These are phyloP conservation scores for Brachyhypopomus occidentalis DNA, from an alignment of 2,113 vertebrate species.

Conservation along the genomic window DNA sequence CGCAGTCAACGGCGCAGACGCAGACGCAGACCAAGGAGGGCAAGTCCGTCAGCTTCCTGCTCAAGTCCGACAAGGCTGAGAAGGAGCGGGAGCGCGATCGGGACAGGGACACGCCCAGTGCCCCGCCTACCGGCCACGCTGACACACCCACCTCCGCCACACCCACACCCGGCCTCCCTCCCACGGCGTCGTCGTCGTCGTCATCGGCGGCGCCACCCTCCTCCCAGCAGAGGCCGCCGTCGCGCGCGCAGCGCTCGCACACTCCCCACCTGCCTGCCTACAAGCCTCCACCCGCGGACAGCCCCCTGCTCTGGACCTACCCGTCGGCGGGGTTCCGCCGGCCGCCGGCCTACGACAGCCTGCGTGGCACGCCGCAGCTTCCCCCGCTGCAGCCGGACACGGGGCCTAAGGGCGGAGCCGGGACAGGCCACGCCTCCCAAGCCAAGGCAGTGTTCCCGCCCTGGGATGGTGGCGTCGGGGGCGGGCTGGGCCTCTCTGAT, in stretches of 20 bases:
- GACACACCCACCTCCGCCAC: slow-evolving; percentile 69
- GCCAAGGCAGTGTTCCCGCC: slow-evolving; percentile 74
- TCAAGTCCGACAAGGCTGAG: slow-evolving; percentile 75
- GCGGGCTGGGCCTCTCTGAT: slow-evolving; percentile 65
- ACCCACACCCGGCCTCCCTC: slow-evolving; percentile 56
- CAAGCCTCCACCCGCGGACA: slow-evolving; percentile 76
- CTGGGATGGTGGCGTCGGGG: slow-evolving; percentile 69
- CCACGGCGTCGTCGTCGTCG: slow-evolving; percentile 34
- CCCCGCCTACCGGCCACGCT: slow-evolving; percentile 59
- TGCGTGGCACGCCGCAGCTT: slow-evolving; percentile 70
- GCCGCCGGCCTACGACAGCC: slow-evolving; percentile 87
- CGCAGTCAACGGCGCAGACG: slow-evolving; percentile 71
- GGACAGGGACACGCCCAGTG: slow-evolving; percentile 48
- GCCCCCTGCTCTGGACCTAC: slow-evolving; percentile 85
- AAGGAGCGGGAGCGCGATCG: slow-evolving; percentile 70
- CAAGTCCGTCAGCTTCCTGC: slow-evolving; percentile 75
- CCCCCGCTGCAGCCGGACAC: slow-evolving; percentile 69
- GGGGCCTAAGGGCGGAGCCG: slow-evolving; percentile 62
- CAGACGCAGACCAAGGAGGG: slow-evolving; percentile 73
- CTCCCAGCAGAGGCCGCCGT: slow-evolving; percentile 68
- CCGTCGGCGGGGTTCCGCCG: slow-evolving; percentile 81
- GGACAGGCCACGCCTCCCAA: slow-evolving; percentile 59
- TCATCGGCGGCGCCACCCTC: too few species aligned
- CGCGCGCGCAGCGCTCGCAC: slow-evolving; percentile 76
- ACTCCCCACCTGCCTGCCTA: slow-evolving; percentile 74